Evolutionary conservation across 1,140 invertebrate genomes (phyloP), one percentile per base, ranked within the genome.

Genomic region (Triops longicaudatus): DNA sequence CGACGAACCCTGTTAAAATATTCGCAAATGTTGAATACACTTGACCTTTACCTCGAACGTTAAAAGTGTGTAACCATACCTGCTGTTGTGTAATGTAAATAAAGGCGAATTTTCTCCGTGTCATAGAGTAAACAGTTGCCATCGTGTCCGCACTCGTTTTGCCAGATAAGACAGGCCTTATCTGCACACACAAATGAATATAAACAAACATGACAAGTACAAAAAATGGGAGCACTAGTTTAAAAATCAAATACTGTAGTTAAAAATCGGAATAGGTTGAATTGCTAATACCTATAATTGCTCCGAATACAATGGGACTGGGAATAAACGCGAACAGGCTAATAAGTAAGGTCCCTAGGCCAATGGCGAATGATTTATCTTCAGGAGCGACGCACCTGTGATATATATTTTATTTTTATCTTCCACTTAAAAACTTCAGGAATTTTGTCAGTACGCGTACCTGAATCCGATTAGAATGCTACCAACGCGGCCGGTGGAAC

Each of bases 291-390:
- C 78, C 81, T 73, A 81, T 79, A 14, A 81, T 78, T 27, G 80
- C 81, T 31, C 81, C 81, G 77, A 80, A 80, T 28, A 81, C 77
- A 43, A 81, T 81, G 1, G 81, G 81, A 17, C 78, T 80, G 9
- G 81, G 81, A 77, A 81, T 81, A 78, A 81, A 81, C 44, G 78
- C 79, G 71, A 81, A 81, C 10, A 81, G 41, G 71, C 80, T 81
- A 63, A 80, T 78, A 22, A 81, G 78, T 5, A 81, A 79, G 7
- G 77, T 80, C 11, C 79, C 76, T 14, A 81, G 72, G 6, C 80
- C 81, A 14, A 81, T 76, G 17, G 79, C 80, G 22, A 81, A 71
- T 11, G 79, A 80, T 73, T 81, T 81, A 42, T 81, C 81, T 31
- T 80, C 79, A 73, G 80, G 79, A 10, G 76, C 71, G 28, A 81